Base-by-base conservation (phyloP, 2,797 vertebrate species). In the Anomalospiza imberbis region DNA sequence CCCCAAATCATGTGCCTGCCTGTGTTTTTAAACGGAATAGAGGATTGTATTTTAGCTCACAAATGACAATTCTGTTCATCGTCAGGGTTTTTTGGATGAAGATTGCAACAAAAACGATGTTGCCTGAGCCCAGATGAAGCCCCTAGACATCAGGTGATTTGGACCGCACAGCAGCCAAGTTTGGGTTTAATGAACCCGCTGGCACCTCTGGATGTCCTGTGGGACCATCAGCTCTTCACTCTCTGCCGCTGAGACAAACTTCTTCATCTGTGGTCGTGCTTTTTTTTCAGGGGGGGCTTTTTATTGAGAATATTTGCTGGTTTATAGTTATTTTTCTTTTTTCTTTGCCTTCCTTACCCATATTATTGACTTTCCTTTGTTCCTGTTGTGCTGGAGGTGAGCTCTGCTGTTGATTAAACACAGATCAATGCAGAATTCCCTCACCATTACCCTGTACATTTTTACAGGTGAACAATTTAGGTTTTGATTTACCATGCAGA, bases 101-200 rank as follows among this genome's bases (percentile, higher is more conserved):
- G 31, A 47, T 8, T 9, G 13, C 7, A 57, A 13, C 4, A 9
- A 12, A 84, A 42, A 7, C 2, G 5, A 3, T 24, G 19, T 7
- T 66, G 21, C 7, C 15, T 18, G 17, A 57, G 26, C 22, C 53
- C 53, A 70, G 71, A 6, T 16, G 10, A 32, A 72, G 31, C 18
- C 53, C 73, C 6, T 6, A 7, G 45, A 12, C 10, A 26, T 3
- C 1, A 10, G 50, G 50, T 21, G 2, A 17, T 90, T 58, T 28
- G n/a, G 44, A 10, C 7, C 38, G 6, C 1, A 0, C 0, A 0
- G 17, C 65, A 58, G 57, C 25, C 1, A 1, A 13, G 24, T 21
- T 14, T 19, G 57, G 62, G 22, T 84, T 77, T 78, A 22, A 40
- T 28, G 48, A 75, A 31, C 15, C 50, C 28, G 20, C 65, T 77